These are phyloP conservation scores for Tribolium castaneum DNA, from an alignment of 1,140 invertebrate species.

Conservation along the genomic window DNA sequence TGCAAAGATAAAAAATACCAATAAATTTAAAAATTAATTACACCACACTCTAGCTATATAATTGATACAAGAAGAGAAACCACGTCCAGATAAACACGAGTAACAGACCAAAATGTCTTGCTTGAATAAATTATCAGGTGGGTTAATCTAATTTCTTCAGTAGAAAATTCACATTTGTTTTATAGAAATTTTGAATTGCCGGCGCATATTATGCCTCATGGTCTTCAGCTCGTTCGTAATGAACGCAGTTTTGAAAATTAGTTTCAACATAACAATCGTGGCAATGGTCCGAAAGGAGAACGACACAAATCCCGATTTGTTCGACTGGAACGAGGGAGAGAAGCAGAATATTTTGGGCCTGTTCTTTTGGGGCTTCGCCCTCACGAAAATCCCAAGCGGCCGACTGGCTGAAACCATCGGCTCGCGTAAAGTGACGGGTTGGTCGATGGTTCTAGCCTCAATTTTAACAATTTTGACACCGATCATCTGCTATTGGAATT, in stretches of 20 bases:
- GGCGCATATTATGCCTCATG: not conserved
- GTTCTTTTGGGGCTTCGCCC: constrained; percentile 90
- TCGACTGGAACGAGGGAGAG: constrained; percentile 62
- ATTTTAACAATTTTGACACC: constrained; percentile 84
- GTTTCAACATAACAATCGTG: not conserved
- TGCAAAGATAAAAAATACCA: not conserved
- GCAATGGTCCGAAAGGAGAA: not conserved
- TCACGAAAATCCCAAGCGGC: constrained; percentile 87
- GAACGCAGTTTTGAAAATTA: not conserved
- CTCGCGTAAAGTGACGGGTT: constrained; percentile 81
- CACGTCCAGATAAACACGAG: not conserved
- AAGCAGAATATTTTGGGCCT: constrained; percentile 82
- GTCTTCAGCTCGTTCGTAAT: not conserved
- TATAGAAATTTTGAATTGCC: not conserved
- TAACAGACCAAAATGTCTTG: not conserved
- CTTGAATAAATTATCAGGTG: not conserved
- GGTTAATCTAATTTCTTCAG: not conserved
- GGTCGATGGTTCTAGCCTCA: constrained; percentile 83
- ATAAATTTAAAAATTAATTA: not conserved
- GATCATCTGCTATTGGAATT: constrained; percentile 71
- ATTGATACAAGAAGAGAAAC: not conserved
- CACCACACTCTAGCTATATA: not conserved
- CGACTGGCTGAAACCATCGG: constrained; percentile 82
- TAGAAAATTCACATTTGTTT: not conserved
- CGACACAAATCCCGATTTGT: not conserved